Percentiles rank a stretch among this genome's conserved stretches.
phyloP scores from a whole-genome alignment of 2,113 vertebrate species.

The Amblyopsis rosae region DNA sequence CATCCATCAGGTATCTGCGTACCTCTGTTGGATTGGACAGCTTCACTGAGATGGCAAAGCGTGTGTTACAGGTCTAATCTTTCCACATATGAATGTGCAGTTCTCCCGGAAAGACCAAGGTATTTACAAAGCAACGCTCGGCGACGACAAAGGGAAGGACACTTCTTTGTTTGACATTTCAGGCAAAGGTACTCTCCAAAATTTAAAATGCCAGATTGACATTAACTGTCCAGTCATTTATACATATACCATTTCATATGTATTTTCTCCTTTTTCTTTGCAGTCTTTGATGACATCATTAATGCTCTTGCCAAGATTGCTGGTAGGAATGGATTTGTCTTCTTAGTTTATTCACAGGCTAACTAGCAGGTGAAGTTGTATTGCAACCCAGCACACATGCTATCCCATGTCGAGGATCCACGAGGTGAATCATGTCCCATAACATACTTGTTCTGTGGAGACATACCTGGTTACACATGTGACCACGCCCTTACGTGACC shows the following conservation, averaged over 20 bases:
- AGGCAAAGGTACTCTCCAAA: slow-evolving; percentile 81
- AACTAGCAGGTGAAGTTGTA: too few relatives aligned
- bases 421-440: too few relatives aligned
- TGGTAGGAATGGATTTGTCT: slow-evolving; percentile 76
- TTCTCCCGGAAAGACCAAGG: slow-evolving; percentile 93
- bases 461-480: too few relatives aligned
- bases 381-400: too few relatives aligned
- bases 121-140: slow-evolving; percentile 86
- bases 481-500: too few relatives aligned
- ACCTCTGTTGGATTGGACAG: too few relatives aligned
- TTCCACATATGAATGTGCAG: slow-evolving; percentile 55
- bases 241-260: background rate
- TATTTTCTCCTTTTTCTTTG: slow-evolving; percentile 15
- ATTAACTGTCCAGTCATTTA: background rate
- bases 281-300: slow-evolving; percentile 94
- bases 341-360: background rate
- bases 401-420: too few relatives aligned
- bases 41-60: too few relatives aligned
- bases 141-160: slow-evolving; percentile 93
- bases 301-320: slow-evolving; percentile 84
- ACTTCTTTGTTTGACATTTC: slow-evolving; percentile 83
- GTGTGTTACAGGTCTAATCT: background rate
- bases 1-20: slow-evolving; percentile 81
- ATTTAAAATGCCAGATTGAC: background rate
- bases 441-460: too few relatives aligned